Base-by-base conservation (phyloP, 2,113 vertebrate genomes). In the Myxocyprinus asiaticus region DNA sequence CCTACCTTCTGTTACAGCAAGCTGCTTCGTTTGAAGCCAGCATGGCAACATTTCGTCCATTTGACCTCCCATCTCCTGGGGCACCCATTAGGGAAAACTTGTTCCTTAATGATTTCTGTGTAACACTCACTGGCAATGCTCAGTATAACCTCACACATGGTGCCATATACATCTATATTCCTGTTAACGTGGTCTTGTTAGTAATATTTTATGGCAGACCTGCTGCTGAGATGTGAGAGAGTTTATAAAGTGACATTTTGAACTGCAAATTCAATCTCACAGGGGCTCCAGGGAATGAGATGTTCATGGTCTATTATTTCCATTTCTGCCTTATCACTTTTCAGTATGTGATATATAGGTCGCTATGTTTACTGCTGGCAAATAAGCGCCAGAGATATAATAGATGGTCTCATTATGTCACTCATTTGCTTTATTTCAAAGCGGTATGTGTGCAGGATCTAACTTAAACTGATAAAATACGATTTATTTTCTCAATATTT, bases 231-330 rank as follows among this genome's bases (percentile, higher is more conserved):
- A 43, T n/a, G 68, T 80, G 61, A 80, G 64, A 47, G 61, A 12
- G 45, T 67, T 74, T 67, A 80, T 59, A 65, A 58, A 74, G 43
- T 74, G 44, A 50, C 62, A 80, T 80, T 74, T 59, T 67, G 51
- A 74, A 67, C 78, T 59, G 15, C 43, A 74, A 79, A 80, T 80
- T 66, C 70, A 80, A 74, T 74, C 70, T 80, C 62, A 51, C 12
- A 55, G 69, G 62, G 51, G 53, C 67, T 53, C 78, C 17, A 63
- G 63, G 55, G 50, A 58, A 45, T 56, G 7, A 33, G 50, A 67
- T 67, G 69, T 67, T 74, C 78, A 80, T 79, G 50, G 68, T 56
- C 33, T 65, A 63, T 80, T 73, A 80, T 80, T 80, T 71, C 62
- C 55, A 9, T 56, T 42, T 48, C 51, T 58, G 69, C 51, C 78